Evolutionary conservation across 2,888 invertebrate genomes (phyloP).

Genomic region (Allacma fusca): DNA sequence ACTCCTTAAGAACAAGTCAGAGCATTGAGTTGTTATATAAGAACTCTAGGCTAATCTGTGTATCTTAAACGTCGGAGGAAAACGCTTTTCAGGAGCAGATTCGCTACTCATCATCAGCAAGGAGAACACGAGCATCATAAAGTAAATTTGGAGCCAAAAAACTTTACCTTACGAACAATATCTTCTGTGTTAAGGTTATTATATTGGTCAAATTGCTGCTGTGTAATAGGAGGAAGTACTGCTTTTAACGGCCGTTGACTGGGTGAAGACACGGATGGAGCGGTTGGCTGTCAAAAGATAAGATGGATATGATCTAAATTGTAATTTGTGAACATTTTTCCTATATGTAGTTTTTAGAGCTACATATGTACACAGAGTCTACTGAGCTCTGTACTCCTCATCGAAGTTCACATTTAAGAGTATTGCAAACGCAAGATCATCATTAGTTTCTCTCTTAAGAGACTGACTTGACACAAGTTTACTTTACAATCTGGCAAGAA

Average conservation of each 20-base stretch:
- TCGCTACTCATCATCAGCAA: not conserved
- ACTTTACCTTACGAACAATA: slow-evolving; percentile 83
- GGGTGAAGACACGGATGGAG: slow-evolving; percentile 83
- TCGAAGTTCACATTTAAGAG: too few relatives aligned
- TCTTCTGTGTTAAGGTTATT: slow-evolving; percentile 98
- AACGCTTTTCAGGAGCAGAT: too few relatives aligned
- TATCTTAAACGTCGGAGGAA: not conserved
- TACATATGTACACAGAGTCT: too few relatives aligned
- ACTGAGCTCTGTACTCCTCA: too few relatives aligned
- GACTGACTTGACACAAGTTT: not conserved
- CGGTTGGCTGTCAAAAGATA: slow-evolving; percentile 69
- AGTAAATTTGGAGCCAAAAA: slow-evolving; percentile 26
- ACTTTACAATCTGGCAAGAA: not conserved
- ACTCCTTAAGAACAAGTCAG: too few relatives aligned
- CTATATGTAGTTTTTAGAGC: not conserved
- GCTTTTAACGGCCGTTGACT: slow-evolving; percentile 92
- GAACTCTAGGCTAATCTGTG: slow-evolving; percentile 2
- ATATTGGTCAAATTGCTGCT: slow-evolving; percentile 98
- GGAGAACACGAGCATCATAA: slow-evolving; percentile 5
- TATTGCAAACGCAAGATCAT: not conserved
- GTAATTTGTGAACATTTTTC: slow-evolving; percentile 17
- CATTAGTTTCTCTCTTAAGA: not conserved
- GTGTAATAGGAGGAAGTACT: slow-evolving; percentile 96
- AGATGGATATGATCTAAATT: slow-evolving; percentile 24
- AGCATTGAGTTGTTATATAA: not conserved